Percentiles rank a stretch among this genome's conserved stretches.
These are phyloP conservation scores for Procavia capensis DNA, from an alignment of 2,113 vertebrate genomes.

Conservation along the genomic window DNA sequence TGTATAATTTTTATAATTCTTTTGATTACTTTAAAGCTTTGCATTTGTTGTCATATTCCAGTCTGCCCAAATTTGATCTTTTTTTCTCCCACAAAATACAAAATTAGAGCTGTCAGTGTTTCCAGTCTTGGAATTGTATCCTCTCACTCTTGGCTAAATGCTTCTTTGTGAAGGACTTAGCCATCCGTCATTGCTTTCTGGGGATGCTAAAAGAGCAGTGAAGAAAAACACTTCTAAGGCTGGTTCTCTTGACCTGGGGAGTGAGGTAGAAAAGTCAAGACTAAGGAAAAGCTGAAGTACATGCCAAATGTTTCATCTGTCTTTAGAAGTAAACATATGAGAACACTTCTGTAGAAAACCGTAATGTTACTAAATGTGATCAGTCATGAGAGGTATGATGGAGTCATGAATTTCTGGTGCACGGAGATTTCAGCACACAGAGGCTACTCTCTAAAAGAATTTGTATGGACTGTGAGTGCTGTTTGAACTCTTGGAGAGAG, in stretches of 20 bases:
- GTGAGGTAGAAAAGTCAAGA: background rate
- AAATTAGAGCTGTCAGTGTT: background rate
- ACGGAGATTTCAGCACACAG: background rate
- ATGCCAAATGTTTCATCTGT: too few species aligned
- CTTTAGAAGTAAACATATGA: background rate
- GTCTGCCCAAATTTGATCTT: background rate
- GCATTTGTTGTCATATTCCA: background rate
- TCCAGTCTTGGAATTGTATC: background rate
- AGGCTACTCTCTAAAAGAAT: background rate
- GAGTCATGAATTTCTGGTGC: background rate
- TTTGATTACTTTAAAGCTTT: background rate
- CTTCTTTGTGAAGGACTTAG: fast-evolving
- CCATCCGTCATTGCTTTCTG: background rate
- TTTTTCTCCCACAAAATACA: background rate
- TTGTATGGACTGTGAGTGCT: background rate
- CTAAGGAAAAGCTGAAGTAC: background rate
- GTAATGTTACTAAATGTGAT: too few species aligned
- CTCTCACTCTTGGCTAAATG: background rate
- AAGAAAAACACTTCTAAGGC: background rate
- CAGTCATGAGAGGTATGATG: background rate
- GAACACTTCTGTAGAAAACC: background rate
- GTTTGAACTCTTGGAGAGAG: background rate
- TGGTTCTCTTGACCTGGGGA: background rate
- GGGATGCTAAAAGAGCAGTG: background rate
- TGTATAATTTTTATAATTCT: background rate